Conservation (phyloP, 2,113 vertebrate genomes). For the Prionailurus viverrinus region DNA sequence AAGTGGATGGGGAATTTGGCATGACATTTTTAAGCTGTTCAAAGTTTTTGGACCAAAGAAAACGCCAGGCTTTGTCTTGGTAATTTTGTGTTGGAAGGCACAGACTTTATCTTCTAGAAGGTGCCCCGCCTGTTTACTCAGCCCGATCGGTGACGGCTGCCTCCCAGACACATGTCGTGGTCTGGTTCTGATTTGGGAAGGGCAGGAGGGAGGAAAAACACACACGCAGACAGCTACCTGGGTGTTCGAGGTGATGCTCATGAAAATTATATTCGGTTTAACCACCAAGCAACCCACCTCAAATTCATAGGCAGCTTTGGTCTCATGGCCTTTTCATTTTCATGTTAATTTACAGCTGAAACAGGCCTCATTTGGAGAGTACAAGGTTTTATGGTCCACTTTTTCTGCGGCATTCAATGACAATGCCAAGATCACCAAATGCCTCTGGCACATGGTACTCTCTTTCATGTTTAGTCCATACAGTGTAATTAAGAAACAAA, state of each 20-base stretch:
- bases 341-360: not conserved
- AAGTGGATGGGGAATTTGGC: not conserved
- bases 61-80: slow-evolving; percentile 12
- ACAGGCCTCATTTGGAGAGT: not conserved
- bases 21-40: slow-evolving; percentile 40
- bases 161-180: not conserved
- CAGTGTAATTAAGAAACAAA: not conserved
- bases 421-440: not conserved
- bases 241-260: not conserved
- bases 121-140: not conserved
- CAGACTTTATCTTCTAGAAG: not conserved
- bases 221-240: too few relatives aligned
- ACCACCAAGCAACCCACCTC: not conserved
- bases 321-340: not conserved
- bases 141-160: slow-evolving; percentile 31
- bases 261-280: not conserved
- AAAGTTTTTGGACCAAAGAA: not conserved
- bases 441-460: not conserved
- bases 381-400: not conserved
- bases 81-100: slow-evolving; percentile 37
- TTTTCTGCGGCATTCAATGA: not conserved
- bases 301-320: not conserved
- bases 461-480: not conserved
- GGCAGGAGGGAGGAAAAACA: not conserved
- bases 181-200: slow-evolving; percentile 63